A percentile compares a stretch with the other conserved stretches of the same genome.
Evolutionary conservation across 2,797 vertebrate species (phyloP).

Genomic region (Acrossocheilus fasciatus): DNA sequence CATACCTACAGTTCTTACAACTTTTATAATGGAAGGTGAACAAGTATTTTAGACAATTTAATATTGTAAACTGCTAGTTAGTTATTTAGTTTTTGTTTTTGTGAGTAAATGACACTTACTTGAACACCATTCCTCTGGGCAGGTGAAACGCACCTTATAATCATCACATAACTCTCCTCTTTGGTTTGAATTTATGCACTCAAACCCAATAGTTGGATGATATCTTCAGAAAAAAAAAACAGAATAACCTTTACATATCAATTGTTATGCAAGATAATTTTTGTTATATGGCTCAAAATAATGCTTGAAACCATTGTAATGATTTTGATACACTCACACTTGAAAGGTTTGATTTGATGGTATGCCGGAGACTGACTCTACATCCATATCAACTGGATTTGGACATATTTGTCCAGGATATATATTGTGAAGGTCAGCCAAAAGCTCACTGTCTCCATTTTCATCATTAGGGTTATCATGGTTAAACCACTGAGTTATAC

Average conservation of each 20-base stretch:
- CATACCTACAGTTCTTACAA: neutral
- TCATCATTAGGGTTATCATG: neutral
- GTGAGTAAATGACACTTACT: slow-evolving; percentile 42
- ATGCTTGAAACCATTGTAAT: neutral
- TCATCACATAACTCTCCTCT: slow-evolving; percentile 50
- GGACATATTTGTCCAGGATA: slow-evolving; percentile 63
- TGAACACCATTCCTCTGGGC: slow-evolving; percentile 66
- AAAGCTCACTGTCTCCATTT: slow-evolving; percentile 67
- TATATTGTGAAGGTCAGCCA: slow-evolving; percentile 52
- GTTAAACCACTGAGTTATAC: neutral
- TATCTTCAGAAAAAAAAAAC: neutral
- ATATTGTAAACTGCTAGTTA: neutral
- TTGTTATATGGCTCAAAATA: neutral
- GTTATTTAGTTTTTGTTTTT: neutral
- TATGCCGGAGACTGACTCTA: slow-evolving; percentile 59
- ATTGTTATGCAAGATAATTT: neutral
- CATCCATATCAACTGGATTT: slow-evolving; percentile 66
- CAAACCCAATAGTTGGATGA: slow-evolving; percentile 58
- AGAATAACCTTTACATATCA: neutral
- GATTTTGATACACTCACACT: slow-evolving; percentile 47
- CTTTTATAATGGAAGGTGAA: neutral
- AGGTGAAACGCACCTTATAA: slow-evolving; percentile 67
- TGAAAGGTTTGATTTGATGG: slow-evolving; percentile 60
- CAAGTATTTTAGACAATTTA: neutral
- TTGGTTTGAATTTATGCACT: slow-evolving; percentile 64